Evolutionary conservation across 2,113 vertebrate genomes (phyloP), one percentile per base, ranked within the genome.

Genomic region (Monarcha castaneiventris): DNA sequence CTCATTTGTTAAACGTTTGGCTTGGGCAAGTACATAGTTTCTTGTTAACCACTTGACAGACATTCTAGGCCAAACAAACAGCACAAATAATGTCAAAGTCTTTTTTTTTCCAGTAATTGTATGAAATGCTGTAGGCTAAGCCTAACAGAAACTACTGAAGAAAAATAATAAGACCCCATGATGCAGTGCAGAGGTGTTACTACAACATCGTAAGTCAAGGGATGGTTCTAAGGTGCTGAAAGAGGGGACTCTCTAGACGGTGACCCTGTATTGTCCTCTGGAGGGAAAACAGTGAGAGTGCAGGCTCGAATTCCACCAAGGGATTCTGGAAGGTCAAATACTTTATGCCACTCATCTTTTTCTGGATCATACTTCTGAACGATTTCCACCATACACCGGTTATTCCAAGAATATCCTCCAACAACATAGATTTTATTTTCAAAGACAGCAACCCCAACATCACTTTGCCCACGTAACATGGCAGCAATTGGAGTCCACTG

Each of bases 321-420:
- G 18, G 99, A 99, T 96, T 99, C 99, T 6, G 99, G 99, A 81
- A 99, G 98, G 97, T 99, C 99, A 95, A 99, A 99, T 15, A 99
- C 99, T 97, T 99, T 99, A 97, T 99, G 99, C 99, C 99, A 99
- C 96, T 99, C 99, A 93, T 99, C 99, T 95, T 99, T 99, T 90
- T 99, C 99, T 0, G 99, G 99, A 95, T 99, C 99, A 18, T 99
- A 99, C 93, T 99, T 99, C 98, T 99, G 99, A 88, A 99, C 99
- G 93, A 99, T 99, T 98, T 99, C 99, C 92, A 99, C 99, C 99
- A 99, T 99, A 94, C 99, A 99, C 46, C 99, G 99, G 97, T 99
- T 99, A 98, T 99, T 99, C 99, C 99, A 99, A 2, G 99, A 99
- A 97, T 99, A 99, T 52, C 99, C 99, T 80, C 99, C 99, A 94